Evolutionary conservation across 64 coral and sea anemone genomes (phyloP).

Genomic region (Porites australiensis): DNA sequence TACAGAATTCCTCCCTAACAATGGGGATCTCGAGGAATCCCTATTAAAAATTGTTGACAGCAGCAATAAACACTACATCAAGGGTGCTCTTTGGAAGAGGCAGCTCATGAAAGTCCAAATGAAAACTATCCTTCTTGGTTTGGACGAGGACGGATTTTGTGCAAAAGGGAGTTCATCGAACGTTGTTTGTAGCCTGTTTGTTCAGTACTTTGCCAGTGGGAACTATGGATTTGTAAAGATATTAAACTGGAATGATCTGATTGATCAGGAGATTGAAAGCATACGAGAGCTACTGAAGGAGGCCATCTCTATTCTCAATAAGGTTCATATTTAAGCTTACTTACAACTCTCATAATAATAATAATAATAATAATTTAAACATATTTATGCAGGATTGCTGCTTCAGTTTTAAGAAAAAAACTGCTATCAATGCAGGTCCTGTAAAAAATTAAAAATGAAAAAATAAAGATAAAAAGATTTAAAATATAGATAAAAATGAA

Average conservation of each 20-base stretch:
- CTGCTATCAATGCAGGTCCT: too few relatives aligned
- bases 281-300: not conserved
- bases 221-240: conserved; percentile 27
- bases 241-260: not conserved
- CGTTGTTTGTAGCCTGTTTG: not conserved
- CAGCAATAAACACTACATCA: not conserved
- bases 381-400: too few relatives aligned
- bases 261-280: not conserved
- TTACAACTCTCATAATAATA: not conserved
- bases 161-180: not conserved
- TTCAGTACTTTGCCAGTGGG: conserved; percentile 5
- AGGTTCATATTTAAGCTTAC: not conserved
- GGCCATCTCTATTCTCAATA: not conserved
- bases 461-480: too few relatives aligned
- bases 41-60: not conserved
- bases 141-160: not conserved
- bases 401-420: too few relatives aligned
- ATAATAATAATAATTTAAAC: too few relatives aligned
- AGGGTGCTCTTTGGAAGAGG: not conserved
- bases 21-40: not conserved
- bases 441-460: too few relatives aligned
- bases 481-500: too few relatives aligned
- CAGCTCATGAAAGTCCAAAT: not conserved
- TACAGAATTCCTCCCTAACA: not conserved
- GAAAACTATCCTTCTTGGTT: conserved; percentile 3